Conservation (phyloP, 2,888 invertebrate genomes). For the Mimachlamys varia region DNA sequence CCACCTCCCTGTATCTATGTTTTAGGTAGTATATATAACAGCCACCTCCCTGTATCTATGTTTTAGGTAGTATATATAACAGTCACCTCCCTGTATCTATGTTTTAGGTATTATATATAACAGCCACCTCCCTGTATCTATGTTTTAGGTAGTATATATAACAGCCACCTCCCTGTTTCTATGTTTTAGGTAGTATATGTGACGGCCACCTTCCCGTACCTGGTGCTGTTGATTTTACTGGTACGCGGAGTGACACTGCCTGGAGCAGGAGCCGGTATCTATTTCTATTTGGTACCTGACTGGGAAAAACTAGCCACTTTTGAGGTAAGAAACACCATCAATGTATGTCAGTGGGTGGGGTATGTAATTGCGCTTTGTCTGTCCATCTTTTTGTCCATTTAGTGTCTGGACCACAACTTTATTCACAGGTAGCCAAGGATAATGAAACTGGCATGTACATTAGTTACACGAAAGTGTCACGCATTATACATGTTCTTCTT, state of each 20-base stretch:
- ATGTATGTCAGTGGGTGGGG: background rate
- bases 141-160: conserved; percentile 8
- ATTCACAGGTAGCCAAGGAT: too few species aligned
- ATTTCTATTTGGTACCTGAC: conserved; percentile 71
- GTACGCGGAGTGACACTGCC: conserved; percentile 69
- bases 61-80: conserved; percentile 12
- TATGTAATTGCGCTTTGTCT: too few species aligned
- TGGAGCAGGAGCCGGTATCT: conserved; percentile 69
- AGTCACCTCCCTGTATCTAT: background rate
- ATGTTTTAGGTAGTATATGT: conserved; percentile 75
- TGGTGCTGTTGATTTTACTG: conserved; percentile 63
- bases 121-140: background rate
- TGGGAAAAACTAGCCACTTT: conserved; percentile 65
- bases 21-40: conserved; percentile 15
- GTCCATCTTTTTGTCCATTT: too few species aligned
- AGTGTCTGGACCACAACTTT: too few species aligned
- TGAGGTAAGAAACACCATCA: conserved; percentile 57
- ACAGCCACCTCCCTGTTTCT: background rate
- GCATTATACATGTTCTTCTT: too few species aligned
- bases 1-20: background rate
- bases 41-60: background rate
- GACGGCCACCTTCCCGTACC: conserved; percentile 68
- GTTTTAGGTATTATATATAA: conserved; percentile 3
- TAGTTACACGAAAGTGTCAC: too few species aligned
- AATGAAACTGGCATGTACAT: too few species aligned